Evolutionary conservation across 2,113 vertebrate genomes (phyloP), one percentile per base, ranked within the genome.

Genomic region (Penelope pileata): DNA sequence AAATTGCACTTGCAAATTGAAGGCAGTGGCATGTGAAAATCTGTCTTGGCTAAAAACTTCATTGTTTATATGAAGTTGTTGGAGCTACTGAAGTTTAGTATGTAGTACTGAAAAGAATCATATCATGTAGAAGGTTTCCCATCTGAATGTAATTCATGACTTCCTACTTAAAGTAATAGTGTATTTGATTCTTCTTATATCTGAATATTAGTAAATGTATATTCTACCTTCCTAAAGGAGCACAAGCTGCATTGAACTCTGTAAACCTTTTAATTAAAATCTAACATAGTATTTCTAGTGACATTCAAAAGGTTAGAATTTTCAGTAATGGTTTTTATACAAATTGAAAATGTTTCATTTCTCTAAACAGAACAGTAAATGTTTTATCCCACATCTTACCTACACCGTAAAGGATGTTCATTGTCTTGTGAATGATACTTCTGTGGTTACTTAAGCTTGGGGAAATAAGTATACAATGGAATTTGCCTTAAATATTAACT

Each of bases 401-500:
- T 29, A 34, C 27, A 38, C 50, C 24, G 16, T 9, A n/a, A 89
- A 92, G 48, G 38, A n/a, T 81, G 77, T 83, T 78, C 32, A 51
- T 0, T 68, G 18, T 80, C 5, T 68, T 92, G 36, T 2, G 3
- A 79, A 16, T 24, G 42, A 29, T 7, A 9, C 24, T 79, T 72
- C 3, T 3, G 3, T 58, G 56, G 43, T 83, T 87, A 82, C 22
- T 68, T 74, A 38, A 87, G 36, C 22, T 36, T 82, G 59, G 67
- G 34, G 83, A 88, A 84, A 64, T 24, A 74, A 74, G 7, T 43
- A 3, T 19, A 90, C 22, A 47, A 5, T 62, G 47, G 67, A 63
- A 54, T 78, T 85, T 83, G 82, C 95, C 94, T 96, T 89, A 95
- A 83, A 17, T 40, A n/a, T 86, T 75, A 80, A 6, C 16, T 75